These are phyloP conservation scores for Echiichthys vipera DNA, from an alignment of 2,797 vertebrate species.

Conservation along the genomic window DNA sequence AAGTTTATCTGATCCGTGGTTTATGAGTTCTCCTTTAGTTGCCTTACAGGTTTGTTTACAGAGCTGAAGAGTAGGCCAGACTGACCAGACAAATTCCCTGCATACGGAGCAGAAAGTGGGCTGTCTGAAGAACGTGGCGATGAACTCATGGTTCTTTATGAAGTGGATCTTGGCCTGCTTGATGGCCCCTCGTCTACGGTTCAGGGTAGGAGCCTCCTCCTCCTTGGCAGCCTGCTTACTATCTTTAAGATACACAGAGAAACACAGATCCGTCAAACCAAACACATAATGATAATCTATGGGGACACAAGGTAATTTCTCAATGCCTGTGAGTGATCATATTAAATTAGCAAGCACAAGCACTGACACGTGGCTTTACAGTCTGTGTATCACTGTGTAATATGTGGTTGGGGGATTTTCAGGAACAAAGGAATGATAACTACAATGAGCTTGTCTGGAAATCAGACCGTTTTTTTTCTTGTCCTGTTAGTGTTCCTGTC, in stretches of 20 bases:
- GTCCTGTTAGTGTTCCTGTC: no score
- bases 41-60: slow-evolving; percentile 6
- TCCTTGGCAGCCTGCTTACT: slow-evolving; percentile 85
- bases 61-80: not conserved
- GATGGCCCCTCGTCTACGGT: slow-evolving; percentile 95
- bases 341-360: slow-evolving; percentile 12
- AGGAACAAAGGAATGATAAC: slow-evolving; percentile 2
- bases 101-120: slow-evolving; percentile 99
- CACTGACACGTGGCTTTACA: not conserved
- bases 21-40: slow-evolving; percentile 4
- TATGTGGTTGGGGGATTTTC: not conserved
- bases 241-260: slow-evolving; percentile 79
- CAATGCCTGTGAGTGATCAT: slow-evolving; percentile 5
- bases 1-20: slow-evolving; percentile 14
- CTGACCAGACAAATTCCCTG: slow-evolving; percentile 98
- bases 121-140: slow-evolving; percentile 97
- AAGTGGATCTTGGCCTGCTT: slow-evolving; percentile 99
- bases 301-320: not conserved
- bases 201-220: slow-evolving; percentile 88
- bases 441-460: not conserved
- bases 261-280: slow-evolving; percentile 17
- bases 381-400: no score
- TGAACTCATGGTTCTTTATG: slow-evolving; percentile 99
- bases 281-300: slow-evolving; percentile 19
- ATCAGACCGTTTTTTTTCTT: not conserved